Conservation (phyloP, 2,888 invertebrate species). For the Norana najaformis region DNA sequence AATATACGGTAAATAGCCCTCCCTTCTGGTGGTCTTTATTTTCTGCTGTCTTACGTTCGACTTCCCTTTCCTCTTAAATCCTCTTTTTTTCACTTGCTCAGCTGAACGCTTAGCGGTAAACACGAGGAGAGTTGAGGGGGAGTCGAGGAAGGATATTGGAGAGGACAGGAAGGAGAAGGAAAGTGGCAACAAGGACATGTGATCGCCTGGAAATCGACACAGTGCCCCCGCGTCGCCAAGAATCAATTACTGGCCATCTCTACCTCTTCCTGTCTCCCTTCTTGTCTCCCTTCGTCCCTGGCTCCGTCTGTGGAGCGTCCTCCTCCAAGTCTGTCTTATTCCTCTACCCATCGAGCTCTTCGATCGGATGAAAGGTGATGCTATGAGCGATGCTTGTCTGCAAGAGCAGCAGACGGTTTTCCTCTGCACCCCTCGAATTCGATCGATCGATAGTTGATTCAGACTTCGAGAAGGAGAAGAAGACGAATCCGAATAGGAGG, state of each 20-base stretch:
- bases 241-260: background rate
- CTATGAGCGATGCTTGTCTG: background rate
- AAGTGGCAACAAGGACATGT: background rate
- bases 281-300: background rate
- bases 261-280: background rate
- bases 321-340: background rate
- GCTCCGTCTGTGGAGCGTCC: background rate
- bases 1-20: background rate
- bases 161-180: background rate
- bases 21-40: background rate
- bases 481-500: background rate
- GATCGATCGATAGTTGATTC: background rate
- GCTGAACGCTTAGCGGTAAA: background rate
- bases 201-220: background rate
- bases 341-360: background rate
- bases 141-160: background rate
- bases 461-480: background rate
- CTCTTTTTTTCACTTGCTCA: background rate
- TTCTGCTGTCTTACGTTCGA: background rate
- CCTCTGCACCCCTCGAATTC: background rate
- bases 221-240: background rate
- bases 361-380: background rate
- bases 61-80: background rate
- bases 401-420: background rate
- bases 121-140: background rate